These are phyloP conservation scores for Callopanchax toddi DNA, from an alignment of 2,113 vertebrate genomes.

Conservation along the genomic window DNA sequence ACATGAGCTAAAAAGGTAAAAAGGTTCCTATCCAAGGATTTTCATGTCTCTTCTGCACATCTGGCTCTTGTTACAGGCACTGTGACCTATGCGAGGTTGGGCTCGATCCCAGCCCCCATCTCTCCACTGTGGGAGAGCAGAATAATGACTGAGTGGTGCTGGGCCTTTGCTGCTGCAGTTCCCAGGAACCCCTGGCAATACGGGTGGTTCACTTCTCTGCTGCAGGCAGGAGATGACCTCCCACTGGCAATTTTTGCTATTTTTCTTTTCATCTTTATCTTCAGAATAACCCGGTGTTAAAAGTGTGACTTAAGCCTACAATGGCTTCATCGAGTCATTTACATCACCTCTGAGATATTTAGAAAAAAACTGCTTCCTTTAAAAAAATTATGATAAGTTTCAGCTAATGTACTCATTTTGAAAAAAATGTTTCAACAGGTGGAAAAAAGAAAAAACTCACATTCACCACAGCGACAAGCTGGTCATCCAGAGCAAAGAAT, in stretches of 20 bases:
- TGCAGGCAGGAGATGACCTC: conserved; percentile 42
- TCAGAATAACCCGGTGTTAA: conserved; percentile 10
- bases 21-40: conserved; percentile 50
- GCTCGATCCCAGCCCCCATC: conserved; percentile 64
- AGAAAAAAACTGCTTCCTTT: no score
- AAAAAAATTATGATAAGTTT: conserved; percentile 23
- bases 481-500: not conserved
- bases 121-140: conserved; percentile 54
- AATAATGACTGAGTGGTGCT: conserved; percentile 59
- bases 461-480: not conserved
- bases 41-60: conserved; percentile 72
- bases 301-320: conserved; percentile 12
- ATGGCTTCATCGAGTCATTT: conserved; percentile 9
- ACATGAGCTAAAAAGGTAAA: conserved; percentile 40
- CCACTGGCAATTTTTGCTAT: conserved; percentile 49
- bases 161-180: conserved; percentile 51
- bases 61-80: conserved; percentile 77
- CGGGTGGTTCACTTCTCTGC: conserved; percentile 61
- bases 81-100: conserved; percentile 69
- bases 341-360: conserved; percentile 25
- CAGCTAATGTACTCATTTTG: conserved; percentile 8
- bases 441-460: not conserved
- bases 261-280: conserved; percentile 20
- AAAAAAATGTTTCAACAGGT: not conserved
- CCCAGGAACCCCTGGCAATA: conserved; percentile 52